A percentile compares a stretch with the other conserved stretches of the same genome.
These are phyloP conservation scores for Mus pahari DNA, from an alignment of 2,113 vertebrate genomes.

Conservation along the genomic window DNA sequence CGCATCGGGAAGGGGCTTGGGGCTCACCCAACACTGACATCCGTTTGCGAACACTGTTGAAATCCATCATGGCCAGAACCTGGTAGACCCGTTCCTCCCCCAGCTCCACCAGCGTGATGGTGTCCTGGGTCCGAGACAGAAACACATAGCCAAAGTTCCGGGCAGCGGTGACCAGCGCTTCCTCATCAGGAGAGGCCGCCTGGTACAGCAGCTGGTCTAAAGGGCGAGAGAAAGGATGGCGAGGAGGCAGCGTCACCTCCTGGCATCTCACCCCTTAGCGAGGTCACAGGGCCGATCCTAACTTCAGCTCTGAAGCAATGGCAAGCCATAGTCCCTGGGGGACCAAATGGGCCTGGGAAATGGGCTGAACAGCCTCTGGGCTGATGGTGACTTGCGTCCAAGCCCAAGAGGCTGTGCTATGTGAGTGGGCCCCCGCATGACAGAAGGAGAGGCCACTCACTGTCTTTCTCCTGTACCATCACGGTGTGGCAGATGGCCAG, in stretches of 20 bases:
- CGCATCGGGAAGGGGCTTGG: fast-evolving
- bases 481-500: constrained; percentile 96
- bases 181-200: constrained; percentile 96
- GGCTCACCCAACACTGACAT: constrained; percentile 96
- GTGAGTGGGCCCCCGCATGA: background rate
- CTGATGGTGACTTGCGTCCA: background rate
- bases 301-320: background rate
- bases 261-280: no score
- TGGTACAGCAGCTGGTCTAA: constrained; percentile 92
- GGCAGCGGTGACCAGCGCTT: constrained; percentile 92
- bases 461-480: constrained; percentile 90
- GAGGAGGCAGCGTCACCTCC: background rate
- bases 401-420: background rate
- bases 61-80: constrained; percentile 94
- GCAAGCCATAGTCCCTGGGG: background rate
- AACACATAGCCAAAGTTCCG: constrained; percentile 94
- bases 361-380: background rate
- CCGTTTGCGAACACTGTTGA: constrained; percentile 93
- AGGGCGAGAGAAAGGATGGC: background rate
- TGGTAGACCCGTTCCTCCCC: constrained; percentile 89
- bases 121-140: constrained; percentile 91
- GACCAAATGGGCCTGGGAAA: background rate
- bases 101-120: constrained; percentile 90
- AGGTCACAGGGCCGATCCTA: background rate
- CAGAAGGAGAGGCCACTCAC: constrained; percentile 81